Evolutionary conservation across 2,888 invertebrate genomes (phyloP), one percentile per base, ranked within the genome.

Genomic region (Lasioglossum figueresi): DNA sequence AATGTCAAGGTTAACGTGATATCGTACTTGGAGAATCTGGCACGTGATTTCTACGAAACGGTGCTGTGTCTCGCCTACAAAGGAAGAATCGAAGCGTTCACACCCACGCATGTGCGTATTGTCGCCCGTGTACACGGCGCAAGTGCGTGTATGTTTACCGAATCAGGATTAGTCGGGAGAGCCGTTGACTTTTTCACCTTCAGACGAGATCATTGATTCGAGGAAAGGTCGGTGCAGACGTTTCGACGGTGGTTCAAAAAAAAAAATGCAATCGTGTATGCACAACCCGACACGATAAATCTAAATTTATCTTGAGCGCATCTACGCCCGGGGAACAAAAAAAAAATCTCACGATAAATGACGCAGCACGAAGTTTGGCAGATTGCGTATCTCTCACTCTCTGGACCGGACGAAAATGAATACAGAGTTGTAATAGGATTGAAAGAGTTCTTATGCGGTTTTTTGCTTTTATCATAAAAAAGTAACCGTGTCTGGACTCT

Each of bases 121-220:
- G 76, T 74, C 56, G 73, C 70, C 48, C 75, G 63, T 52, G 34
- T 34, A 37, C 63, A 70, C 74, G 66, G 8, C 82, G 79, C 74
- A 79, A 68, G 71, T 45, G 79, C 79, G 83, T 77, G 72, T 79
- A 78, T 63, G 87, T 84, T 91, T 88, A 84, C 87, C 87, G 76
- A 91, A 89, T 86, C 83, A 63, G 80, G 75, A 56, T 74, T 80
- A 70, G 71, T 56, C 80, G 76, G 27, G 16, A 82, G 81, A 82
- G 85, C 82, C 80, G 82, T 87, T 90, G 87, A 88, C 88, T 87
- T 85, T 88, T 88, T 91, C 90, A 90, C 92, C 92, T 92, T 88
- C 87, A 91, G 92, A 91, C 91, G 80, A 23, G 85, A 84, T 84
- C 91, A 88, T 89, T 85, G 90, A 89, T 90, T 87, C 86, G 79